phyloP scores from a whole-genome alignment of 2,797 vertebrate genomes.

The Triplophysa bombifrons region DNA sequence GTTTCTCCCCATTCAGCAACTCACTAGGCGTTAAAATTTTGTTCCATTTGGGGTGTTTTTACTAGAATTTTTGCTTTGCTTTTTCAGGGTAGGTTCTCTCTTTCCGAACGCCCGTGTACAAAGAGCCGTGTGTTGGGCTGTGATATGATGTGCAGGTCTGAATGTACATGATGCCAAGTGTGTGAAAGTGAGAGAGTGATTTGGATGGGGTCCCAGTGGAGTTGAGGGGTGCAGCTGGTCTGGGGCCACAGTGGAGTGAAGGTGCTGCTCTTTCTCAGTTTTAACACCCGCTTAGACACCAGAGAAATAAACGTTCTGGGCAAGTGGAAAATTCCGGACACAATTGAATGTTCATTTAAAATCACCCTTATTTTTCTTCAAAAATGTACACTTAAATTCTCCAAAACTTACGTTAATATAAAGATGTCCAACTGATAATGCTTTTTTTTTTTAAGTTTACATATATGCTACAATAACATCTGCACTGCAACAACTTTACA shows the following conservation, averaged over 20 bases:
- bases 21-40: constrained; percentile 21
- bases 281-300: neutral
- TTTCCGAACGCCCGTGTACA: constrained; percentile 69
- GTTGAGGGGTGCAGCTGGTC: constrained; percentile 61
- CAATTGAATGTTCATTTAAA: neutral
- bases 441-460: neutral
- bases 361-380: neutral
- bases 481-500: neutral
- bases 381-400: neutral
- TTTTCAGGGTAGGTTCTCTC: constrained; percentile 45
- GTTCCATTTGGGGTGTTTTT: constrained; percentile 38
- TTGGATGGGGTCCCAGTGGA: constrained; percentile 66
- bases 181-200: constrained; percentile 48
- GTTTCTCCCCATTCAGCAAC: neutral
- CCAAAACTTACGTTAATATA: neutral
- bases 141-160: constrained; percentile 73
- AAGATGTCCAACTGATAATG: neutral
- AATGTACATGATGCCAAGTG: constrained; percentile 54
- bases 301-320: neutral
- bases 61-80: constrained; percentile 43
- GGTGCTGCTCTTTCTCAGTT: constrained; percentile 23
- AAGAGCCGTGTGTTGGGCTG: constrained; percentile 77
- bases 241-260: constrained; percentile 25
- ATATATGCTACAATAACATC: neutral
- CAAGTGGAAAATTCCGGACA: neutral